Evolutionary conservation across 1,140 invertebrate genomes (phyloP).

Genomic region (Doryteuthis pealeii): DNA sequence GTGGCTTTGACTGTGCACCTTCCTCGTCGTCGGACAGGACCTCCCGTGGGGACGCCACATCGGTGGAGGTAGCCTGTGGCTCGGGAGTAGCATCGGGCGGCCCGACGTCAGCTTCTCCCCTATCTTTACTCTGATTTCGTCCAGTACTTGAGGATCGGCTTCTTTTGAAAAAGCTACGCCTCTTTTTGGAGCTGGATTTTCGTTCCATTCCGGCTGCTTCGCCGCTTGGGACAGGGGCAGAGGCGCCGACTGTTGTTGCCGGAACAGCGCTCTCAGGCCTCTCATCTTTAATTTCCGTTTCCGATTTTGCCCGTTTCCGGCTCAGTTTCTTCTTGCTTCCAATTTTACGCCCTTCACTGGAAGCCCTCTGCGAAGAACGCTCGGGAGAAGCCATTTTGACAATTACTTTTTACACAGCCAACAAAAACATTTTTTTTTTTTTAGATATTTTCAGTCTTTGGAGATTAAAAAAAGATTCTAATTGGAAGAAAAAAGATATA

Average conservation of each 20-base stretch:
- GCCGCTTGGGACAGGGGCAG: neutral
- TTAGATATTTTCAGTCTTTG: neutral
- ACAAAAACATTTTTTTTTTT: neutral
- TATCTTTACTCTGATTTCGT: neutral
- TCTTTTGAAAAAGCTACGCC: neutral
- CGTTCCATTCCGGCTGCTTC: neutral
- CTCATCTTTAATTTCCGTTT: neutral
- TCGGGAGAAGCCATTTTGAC: neutral
- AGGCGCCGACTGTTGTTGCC: neutral
- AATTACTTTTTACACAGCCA: neutral
- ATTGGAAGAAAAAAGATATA: neutral
- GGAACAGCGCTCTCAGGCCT: neutral
- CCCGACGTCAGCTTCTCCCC: neutral
- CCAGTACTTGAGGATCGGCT: neutral
- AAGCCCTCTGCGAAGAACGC: neutral
- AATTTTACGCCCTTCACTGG: neutral
- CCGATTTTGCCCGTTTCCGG: neutral
- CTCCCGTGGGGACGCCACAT: neutral
- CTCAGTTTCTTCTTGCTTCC: neutral
- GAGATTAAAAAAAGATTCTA: neutral
- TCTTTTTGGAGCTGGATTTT: neutral
- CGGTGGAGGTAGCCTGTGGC: neutral
- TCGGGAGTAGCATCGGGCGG: neutral
- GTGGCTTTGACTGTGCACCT: neutral
- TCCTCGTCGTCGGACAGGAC: conserved; percentile 1